A percentile compares a stretch with the other conserved stretches of the same genome.
These are phyloP conservation scores for Lacanobia wlatinum DNA, from an alignment of 2,888 invertebrate genomes.

Conservation along the genomic window DNA sequence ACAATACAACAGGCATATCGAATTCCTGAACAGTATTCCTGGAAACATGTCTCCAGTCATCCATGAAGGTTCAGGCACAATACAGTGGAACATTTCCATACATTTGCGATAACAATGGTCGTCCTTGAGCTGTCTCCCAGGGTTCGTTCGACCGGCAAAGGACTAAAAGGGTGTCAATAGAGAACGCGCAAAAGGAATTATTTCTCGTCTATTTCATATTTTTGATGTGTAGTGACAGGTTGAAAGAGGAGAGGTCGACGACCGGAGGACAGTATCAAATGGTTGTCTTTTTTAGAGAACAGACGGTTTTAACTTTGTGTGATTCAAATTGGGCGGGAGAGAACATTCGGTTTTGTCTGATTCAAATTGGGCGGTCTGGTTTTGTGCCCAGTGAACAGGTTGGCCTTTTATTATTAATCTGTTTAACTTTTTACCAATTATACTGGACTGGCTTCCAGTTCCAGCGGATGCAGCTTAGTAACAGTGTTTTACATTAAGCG, in stretches of 20 bases:
- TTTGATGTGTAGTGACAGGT: slow-evolving; percentile 23
- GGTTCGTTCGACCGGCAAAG: slow-evolving; percentile 36
- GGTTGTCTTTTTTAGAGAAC: not conserved
- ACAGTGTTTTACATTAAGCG: too few relatives aligned
- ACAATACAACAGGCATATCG: slow-evolving; percentile 19
- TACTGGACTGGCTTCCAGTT: too few relatives aligned
- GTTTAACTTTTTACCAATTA: too few relatives aligned
- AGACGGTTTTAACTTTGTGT: not conserved
- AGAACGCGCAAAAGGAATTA: slow-evolving; percentile 46
- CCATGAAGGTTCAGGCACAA: slow-evolving; percentile 31
- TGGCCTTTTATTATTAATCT: not conserved
- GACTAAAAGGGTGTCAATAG: slow-evolving; percentile 63
- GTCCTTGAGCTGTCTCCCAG: slow-evolving; percentile 29
- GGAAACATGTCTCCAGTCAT: slow-evolving; percentile 8
- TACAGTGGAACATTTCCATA: slow-evolving; percentile 44
- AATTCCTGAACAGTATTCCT: slow-evolving; percentile 15
- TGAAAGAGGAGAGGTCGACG: not conserved
- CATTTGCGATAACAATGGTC: slow-evolving; percentile 46
- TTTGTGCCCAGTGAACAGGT: not conserved
- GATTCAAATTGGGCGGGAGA: not conserved
- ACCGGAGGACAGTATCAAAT: not conserved
- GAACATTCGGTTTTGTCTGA: too few relatives aligned
- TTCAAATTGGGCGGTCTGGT: not conserved
- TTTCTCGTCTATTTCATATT: slow-evolving; percentile 40
- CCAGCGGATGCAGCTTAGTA: too few relatives aligned